Evolutionary conservation across 2,797 vertebrate species (phyloP), one percentile per base, ranked within the genome.

Genomic region (Xenentodon cancila): DNA sequence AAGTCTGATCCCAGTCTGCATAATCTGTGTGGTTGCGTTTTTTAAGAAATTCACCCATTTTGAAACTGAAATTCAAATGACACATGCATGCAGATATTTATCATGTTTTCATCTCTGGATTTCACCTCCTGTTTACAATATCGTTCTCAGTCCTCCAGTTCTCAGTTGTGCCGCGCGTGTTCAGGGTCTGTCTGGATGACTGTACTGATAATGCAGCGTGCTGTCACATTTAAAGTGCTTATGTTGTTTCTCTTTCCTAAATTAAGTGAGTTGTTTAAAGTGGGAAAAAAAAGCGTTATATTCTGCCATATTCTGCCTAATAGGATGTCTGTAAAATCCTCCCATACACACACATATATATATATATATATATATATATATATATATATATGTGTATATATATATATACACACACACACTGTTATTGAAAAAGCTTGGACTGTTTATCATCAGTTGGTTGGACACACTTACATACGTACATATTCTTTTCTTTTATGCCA

Each of bases 41-140:
- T 61, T 48, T 37, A 15, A 19, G n/a, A 43, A 42, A 16, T 52
- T 68, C 37, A 50, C 30, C 54, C 27, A 37, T 9, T 71, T 42
- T 73, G 59, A 72, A 69, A 65, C 60, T 32, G 61, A 81, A 72
- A 78, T 66, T 65, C 46, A 77, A 64, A 45, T 54, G 43, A 53
- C 58, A 65, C 50, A 25, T 45, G 34, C 37, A 32, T 49, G 40
- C 50, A 56, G 58, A 67, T 69, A 51, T 63, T 37, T 53, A 54
- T 64, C 43, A 63, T 20, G 9, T 64, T 34, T 68, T 69, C 20
- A 53, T 61, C 53, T 62, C 22, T 61, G 49, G 47, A 69, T 64
- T 48, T 56, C 47, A 75, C 53, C 52, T 55, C 9, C 51, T 54
- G 40, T 37, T 61, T 17, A 56, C 37, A 17, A 22, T 48, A 56